A percentile compares a stretch with the other conserved stretches of the same genome.
phyloP scores from a whole-genome alignment of 92 coral and sea anemone genomes.

The Nematostella vectensis region DNA sequence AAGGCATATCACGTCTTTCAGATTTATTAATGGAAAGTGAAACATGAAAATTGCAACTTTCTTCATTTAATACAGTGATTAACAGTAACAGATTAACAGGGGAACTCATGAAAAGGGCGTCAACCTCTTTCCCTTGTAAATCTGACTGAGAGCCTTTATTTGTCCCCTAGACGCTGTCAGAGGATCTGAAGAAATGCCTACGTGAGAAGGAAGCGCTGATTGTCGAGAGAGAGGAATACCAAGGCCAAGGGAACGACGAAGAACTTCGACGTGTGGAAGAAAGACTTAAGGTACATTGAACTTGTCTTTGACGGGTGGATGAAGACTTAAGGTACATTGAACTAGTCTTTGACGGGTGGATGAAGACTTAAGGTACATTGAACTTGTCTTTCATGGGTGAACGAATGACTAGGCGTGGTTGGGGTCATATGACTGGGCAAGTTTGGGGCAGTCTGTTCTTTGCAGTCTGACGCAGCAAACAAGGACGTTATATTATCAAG shows the following conservation, averaged over 20 bases:
- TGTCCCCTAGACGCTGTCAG: conserved; percentile 71
- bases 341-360: conserved; percentile 21
- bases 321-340: conserved; percentile 54
- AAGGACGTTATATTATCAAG: no score
- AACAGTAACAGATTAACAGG: no score
- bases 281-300: conserved; percentile 17
- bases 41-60: no score
- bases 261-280: conserved; percentile 39
- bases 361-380: conserved; percentile 28
- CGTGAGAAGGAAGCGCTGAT: conserved; percentile 61
- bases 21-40: no score
- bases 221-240: conserved; percentile 30
- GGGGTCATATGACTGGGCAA: no score
- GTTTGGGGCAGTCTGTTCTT: no score
- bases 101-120: no score
- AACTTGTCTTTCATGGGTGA: conserved; percentile 59
- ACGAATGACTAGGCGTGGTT: conserved; percentile 57
- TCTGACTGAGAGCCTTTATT: no score
- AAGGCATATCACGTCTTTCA: no score
- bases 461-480: no score
- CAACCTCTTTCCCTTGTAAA: no score
- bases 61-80: no score
- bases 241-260: conserved; percentile 18
- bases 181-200: conserved; percentile 57
- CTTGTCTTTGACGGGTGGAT: conserved; percentile 63